These are phyloP conservation scores for Halichoerus grypus DNA, from an alignment of 2,113 vertebrate genomes.

Conservation along the genomic window DNA sequence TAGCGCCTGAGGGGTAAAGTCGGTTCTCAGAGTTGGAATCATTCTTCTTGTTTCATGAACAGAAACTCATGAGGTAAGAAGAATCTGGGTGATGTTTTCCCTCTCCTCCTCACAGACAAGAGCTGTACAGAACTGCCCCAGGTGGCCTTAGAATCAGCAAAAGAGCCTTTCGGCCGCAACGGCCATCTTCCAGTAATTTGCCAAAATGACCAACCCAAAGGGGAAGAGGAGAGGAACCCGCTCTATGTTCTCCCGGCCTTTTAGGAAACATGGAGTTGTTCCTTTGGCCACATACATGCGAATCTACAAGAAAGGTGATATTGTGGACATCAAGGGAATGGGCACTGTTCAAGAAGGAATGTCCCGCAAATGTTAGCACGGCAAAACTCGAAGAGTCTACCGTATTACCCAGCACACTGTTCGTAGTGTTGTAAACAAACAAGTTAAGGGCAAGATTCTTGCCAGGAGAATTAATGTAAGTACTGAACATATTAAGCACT, in stretches of 20 bases:
- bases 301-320: background rate
- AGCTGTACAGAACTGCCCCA: background rate
- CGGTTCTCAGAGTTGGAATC: background rate
- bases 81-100: background rate
- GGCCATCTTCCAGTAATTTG: background rate
- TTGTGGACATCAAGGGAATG: background rate
- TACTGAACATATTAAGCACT: background rate
- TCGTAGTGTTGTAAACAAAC: background rate
- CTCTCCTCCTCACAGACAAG: background rate
- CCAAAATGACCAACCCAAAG: background rate
- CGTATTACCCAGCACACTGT: background rate
- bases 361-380: background rate
- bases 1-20: background rate
- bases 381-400: background rate
- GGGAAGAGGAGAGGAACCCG: background rate
- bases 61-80: background rate
- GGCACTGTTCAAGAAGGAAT: background rate
- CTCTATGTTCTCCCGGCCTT: background rate
- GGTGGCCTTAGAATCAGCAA: background rate
- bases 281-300: background rate
- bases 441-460: background rate
- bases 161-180: background rate
- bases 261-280: background rate
- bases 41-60: background rate
- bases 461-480: background rate